Evolutionary conservation across 2,113 vertebrate genomes (phyloP).

Genomic region (Apodemus sylvaticus): DNA sequence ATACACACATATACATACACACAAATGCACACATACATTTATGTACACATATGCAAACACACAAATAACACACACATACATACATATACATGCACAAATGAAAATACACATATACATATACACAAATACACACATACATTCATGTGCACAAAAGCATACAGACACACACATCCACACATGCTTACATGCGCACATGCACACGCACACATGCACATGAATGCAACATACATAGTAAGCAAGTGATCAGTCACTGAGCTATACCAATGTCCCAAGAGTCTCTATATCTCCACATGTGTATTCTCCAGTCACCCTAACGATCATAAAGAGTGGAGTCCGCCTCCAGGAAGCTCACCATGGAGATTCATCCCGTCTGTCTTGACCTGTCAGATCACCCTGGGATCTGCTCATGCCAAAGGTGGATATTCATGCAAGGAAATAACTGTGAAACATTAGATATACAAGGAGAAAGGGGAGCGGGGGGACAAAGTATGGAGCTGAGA

Average conservation of each 20-base stretch:
- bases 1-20: neutral
- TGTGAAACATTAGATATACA: neutral
- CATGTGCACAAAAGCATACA: neutral
- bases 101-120: too few species aligned
- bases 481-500: too few species aligned
- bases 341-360: rapidly evolving
- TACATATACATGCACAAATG: rapidly evolving
- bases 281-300: neutral
- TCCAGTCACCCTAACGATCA: neutral
- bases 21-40: neutral
- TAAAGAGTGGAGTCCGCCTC: neutral
- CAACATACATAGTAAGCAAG: neutral
- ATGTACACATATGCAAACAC: too few species aligned
- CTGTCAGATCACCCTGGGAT: neutral
- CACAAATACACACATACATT: too few species aligned
- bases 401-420: neutral
- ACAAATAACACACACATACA: neutral
- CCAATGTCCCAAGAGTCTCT: neutral
- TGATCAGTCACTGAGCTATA: neutral
- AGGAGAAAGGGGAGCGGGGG: neutral
- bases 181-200: neutral
- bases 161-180: neutral
- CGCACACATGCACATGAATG: neutral
- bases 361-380: neutral
- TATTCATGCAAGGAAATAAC: neutral